Evolutionary conservation across 1,140 invertebrate genomes (phyloP).

Genomic region (Asobara japonica): DNA sequence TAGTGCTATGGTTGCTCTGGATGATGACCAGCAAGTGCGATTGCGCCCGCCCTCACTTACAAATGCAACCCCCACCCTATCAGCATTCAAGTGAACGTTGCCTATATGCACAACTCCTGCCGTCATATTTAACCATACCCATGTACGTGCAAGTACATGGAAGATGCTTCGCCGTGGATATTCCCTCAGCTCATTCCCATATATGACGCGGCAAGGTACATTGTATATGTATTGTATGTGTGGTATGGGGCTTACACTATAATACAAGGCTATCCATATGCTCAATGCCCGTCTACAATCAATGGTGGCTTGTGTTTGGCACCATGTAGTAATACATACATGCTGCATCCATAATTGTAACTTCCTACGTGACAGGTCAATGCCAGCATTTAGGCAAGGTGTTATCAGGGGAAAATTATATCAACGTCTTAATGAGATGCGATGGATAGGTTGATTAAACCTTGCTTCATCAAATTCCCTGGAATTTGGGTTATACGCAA

Average conservation of each 20-base stretch:
- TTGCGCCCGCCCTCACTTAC: neutral
- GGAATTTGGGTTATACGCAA: too few relatives aligned
- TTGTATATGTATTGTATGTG: neutral
- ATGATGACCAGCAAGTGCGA: slow-evolving; percentile 22
- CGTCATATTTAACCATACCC: neutral
- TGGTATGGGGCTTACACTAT: neutral
- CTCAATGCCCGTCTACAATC: neutral
- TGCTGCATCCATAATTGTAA: slow-evolving; percentile 48
- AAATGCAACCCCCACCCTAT: neutral
- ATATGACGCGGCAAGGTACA: neutral
- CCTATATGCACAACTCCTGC: neutral
- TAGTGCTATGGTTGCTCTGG: slow-evolving; percentile 28
- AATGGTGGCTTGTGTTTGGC: neutral
- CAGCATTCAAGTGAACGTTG: neutral
- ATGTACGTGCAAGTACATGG: neutral
- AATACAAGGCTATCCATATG: neutral
- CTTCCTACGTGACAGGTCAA: slow-evolving; percentile 42
- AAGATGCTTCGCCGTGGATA: neutral
- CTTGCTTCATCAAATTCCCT: too few relatives aligned
- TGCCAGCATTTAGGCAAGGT: slow-evolving; percentile 21
- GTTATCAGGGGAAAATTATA: slow-evolving; percentile 6
- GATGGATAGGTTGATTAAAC: too few relatives aligned
- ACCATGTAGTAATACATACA: neutral
- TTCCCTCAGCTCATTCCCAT: neutral
- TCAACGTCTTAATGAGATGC: too few relatives aligned